Evolutionary conservation across 1,140 invertebrate species (phyloP).

Genomic region (Tenebrio molitor): DNA sequence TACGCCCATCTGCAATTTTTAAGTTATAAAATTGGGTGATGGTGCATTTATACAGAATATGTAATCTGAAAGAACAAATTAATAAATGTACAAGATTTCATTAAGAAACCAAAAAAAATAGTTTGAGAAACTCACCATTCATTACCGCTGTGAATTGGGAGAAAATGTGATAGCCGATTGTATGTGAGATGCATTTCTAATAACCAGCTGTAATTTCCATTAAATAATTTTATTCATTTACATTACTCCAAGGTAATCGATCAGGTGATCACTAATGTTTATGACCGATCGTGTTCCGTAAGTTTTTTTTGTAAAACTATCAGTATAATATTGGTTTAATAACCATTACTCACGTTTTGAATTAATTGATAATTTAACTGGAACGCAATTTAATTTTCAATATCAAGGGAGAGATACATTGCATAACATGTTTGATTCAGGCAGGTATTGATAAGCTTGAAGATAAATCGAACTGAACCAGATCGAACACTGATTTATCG

Average conservation of each 20-base stretch:
- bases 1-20: too few relatives aligned
- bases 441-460: constrained; percentile 21
- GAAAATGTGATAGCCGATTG: constrained; percentile 21
- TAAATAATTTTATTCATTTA: constrained; percentile 34
- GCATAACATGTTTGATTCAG: not conserved
- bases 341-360: constrained; percentile 46
- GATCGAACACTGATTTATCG: not conserved
- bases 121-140: not conserved
- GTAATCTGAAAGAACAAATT: too few relatives aligned
- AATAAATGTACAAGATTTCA: too few relatives aligned
- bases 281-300: constrained; percentile 41
- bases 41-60: too few relatives aligned
- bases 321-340: constrained; percentile 42
- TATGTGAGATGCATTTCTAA: constrained; percentile 4
- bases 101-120: too few relatives aligned
- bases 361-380: constrained; percentile 46
- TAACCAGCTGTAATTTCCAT: constrained; percentile 24
- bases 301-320: constrained; percentile 24
- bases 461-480: not conserved
- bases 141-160: not conserved
- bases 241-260: constrained; percentile 36
- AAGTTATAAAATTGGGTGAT: too few relatives aligned
- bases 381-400: constrained; percentile 42
- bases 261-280: constrained; percentile 42
- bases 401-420: constrained; percentile 34